phyloP scores from a whole-genome alignment of 1,140 invertebrate species.

The Saccostrea glomerata region DNA sequence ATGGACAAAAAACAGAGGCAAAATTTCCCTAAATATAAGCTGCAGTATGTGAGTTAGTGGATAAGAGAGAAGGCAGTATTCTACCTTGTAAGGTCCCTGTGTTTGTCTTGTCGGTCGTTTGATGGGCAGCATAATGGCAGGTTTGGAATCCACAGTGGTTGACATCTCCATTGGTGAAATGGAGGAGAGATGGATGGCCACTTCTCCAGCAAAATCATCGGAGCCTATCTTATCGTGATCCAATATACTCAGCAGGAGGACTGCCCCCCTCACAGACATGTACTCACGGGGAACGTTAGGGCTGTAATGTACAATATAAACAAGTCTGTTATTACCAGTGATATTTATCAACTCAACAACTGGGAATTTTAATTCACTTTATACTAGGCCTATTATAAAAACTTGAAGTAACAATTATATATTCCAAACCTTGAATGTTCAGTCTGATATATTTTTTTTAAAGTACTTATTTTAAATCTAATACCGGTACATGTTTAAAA shows the following conservation, averaged over 20 bases:
- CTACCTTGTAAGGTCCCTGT: slow-evolving; percentile 65
- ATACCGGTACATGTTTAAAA: too few relatives aligned
- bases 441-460: neutral
- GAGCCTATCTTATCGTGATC: slow-evolving; percentile 94
- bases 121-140: slow-evolving; percentile 70
- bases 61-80: neutral
- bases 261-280: slow-evolving; percentile 84
- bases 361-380: too few relatives aligned
- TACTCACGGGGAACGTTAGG: slow-evolving; percentile 89
- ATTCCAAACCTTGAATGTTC: neutral
- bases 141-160: slow-evolving; percentile 63
- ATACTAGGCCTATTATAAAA: too few relatives aligned
- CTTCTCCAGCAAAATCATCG: slow-evolving; percentile 96
- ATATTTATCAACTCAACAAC: too few relatives aligned
- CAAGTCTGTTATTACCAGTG: neutral
- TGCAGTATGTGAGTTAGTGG: neutral
- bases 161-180: slow-evolving; percentile 60
- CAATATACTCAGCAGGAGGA: slow-evolving; percentile 94
- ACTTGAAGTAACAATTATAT: too few relatives aligned
- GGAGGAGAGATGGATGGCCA: slow-evolving; percentile 87
- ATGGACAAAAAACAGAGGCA: too few relatives aligned
- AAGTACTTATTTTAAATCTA: neutral
- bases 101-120: slow-evolving; percentile 59
- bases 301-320: slow-evolving; percentile 80
- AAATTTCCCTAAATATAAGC: too few relatives aligned